Percentiles rank a stretch among this genome's conserved stretches.
Evolutionary conservation across 2,113 vertebrate species (phyloP).

Genomic region (Gasterosteus aculeatus): DNA sequence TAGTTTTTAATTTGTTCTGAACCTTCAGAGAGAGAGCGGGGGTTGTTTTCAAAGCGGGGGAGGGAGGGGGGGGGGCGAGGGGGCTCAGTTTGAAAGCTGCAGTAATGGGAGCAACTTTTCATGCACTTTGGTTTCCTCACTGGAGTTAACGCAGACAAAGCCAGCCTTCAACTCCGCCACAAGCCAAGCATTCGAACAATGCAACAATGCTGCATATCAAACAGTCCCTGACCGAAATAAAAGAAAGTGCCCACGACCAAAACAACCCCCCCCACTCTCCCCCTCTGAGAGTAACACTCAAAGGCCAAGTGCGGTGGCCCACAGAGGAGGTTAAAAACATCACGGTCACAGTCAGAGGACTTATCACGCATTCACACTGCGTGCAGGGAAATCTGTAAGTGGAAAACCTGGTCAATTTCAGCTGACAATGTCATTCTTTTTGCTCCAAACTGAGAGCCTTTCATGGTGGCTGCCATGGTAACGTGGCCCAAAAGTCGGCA

Average conservation of each 20-base stretch:
- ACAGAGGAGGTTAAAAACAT: slow-evolving; percentile 55
- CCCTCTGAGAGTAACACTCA: slow-evolving; percentile 43
- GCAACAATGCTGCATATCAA: slow-evolving; percentile 84
- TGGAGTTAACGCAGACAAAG: slow-evolving; percentile 74
- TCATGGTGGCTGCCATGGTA: slow-evolving; percentile 85
- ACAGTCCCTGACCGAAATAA: slow-evolving; percentile 68
- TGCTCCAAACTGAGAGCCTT: slow-evolving; percentile 79
- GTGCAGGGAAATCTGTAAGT: slow-evolving; percentile 70
- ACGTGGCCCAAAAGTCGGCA: slow-evolving; percentile 81
- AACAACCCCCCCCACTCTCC: slow-evolving; percentile 46
- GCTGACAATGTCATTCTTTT: slow-evolving; percentile 81
- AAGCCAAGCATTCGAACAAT: slow-evolving; percentile 74
- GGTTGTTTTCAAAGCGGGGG: slow-evolving; percentile 41
- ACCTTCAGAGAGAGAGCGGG: slow-evolving; percentile 40
- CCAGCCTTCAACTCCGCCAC: slow-evolving; percentile 74
- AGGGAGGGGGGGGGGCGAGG: slow-evolving; percentile 42
- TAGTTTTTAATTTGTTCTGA: slow-evolving; percentile 66
- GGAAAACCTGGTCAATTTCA: slow-evolving; percentile 75
- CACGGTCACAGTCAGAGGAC: slow-evolving; percentile 38
- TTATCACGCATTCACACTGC: slow-evolving; percentile 54
- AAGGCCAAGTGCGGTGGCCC: slow-evolving; percentile 41
- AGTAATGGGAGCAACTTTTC: slow-evolving; percentile 70
- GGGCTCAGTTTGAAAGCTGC: slow-evolving; percentile 66
- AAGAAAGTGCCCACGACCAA: slow-evolving; percentile 64
- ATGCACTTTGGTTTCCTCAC: slow-evolving; percentile 75